Base-by-base conservation (phyloP, 2,888 invertebrate genomes). In the Dasysyrphus albostriatus region DNA sequence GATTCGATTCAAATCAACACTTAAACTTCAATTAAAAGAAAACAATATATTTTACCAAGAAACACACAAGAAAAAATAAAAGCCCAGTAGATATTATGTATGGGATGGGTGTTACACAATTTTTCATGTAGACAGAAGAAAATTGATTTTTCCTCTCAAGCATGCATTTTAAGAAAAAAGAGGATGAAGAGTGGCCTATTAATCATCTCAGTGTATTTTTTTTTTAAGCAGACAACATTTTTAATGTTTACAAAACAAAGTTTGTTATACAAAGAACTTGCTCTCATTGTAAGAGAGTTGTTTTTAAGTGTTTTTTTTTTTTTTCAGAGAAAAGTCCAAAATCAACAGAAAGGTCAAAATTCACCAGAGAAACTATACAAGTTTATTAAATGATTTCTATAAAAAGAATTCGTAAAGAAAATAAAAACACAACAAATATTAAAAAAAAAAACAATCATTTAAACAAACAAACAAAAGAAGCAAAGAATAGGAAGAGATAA, bases 221-320 rank as follows among this genome's bases (percentile, higher is more conserved):
- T 58, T 16, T 32, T 34, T 12, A 10, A 47, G 12, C 16, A 63
- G 54, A 32, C 34, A 44, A 2, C 10, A 29, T 32, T 32, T 34
- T 65, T 34, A 58, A 37, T 76, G 76, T 76, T 67, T 76, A 76
- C 67, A 67, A 76, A 76, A 69, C 76, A 69, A 76, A 65, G n/a
- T 14, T 42, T 7, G 5, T 74, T 61, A 29, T 32, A 63, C 51
- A 74, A 74, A 74, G 8, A 63, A 63, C n/a, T 29, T 54, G 34
- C 34, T 65, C 65, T 65, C 65, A 24, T 42, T 16, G 19, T 24
- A 39, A 7, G 19, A 37, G 34, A 59, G 12, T 12, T 29, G 12
- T 70, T 54, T 10, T 58, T 29, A 37, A n/a, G 37, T 24, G 12
- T n/a, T 19, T 10, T 44, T 54, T 24, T n/a, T n/a, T 19, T 10